Conservation (phyloP, 2,888 invertebrate genomes). For the Chloromyia formosa region DNA sequence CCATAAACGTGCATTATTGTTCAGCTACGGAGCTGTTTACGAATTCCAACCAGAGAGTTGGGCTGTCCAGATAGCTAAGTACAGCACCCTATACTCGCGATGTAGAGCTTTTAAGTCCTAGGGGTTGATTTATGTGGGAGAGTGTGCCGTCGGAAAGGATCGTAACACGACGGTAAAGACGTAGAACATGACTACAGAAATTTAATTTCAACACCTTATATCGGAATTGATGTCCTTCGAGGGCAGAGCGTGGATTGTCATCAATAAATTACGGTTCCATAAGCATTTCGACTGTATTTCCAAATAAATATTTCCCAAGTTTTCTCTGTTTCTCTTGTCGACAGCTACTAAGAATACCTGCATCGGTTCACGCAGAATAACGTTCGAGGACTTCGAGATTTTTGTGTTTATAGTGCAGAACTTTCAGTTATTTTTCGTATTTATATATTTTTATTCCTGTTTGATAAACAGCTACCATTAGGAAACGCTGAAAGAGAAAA, state of each 20-base stretch:
- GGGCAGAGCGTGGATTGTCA: conserved; percentile 32
- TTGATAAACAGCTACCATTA: conserved; percentile 39
- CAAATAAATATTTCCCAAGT: conserved; percentile 16
- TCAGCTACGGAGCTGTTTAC: background rate
- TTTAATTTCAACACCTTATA: conserved; percentile 44
- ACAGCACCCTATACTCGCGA: background rate
- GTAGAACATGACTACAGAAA: conserved; percentile 39
- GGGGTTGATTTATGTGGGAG: conserved; percentile 37
- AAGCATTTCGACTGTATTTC: conserved; percentile 31
- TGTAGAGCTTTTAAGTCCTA: conserved; percentile 38
- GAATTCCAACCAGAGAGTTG: conserved; percentile 21
- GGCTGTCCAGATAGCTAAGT: conserved; percentile 20
- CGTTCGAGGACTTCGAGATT: background rate
- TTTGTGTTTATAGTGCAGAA: conserved; percentile 23
- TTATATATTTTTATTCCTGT: conserved; percentile 19
- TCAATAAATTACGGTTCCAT: conserved; percentile 40
- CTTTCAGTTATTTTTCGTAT: background rate
- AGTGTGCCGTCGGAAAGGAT: conserved; percentile 12
- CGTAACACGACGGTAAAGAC: conserved; percentile 26
- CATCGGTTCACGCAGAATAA: background rate
- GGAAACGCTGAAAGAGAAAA: conserved; percentile 7
- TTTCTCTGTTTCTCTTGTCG: conserved; percentile 21
- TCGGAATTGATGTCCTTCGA: conserved; percentile 41
- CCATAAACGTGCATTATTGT: conserved; percentile 35
- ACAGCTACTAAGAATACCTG: background rate